phyloP scores from a whole-genome alignment of 2,888 invertebrate species.

The Athalia circularis region DNA sequence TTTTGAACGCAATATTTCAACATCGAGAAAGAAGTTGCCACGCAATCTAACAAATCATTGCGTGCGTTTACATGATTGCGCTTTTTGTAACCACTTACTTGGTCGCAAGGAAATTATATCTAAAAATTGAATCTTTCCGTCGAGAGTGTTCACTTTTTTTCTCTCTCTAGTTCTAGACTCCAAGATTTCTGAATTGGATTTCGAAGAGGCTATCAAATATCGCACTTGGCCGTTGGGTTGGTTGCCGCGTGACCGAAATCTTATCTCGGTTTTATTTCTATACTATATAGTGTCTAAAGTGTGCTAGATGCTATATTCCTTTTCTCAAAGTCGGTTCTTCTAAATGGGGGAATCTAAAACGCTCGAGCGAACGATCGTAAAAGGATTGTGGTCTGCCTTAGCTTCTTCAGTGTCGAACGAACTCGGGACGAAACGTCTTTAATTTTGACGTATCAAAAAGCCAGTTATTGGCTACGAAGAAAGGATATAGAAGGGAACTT shows the following conservation, averaged over 20 bases:
- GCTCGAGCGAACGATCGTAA: constrained; percentile 5
- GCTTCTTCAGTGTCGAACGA: neutral
- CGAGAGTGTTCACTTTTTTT: no score
- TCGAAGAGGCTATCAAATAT: neutral
- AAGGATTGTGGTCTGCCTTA: constrained; percentile 11
- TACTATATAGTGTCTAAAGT: neutral
- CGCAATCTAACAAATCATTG: no score
- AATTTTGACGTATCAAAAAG: constrained; percentile 21
- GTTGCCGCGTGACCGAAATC: constrained; percentile 18
- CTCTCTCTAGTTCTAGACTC: no score
- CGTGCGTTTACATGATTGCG: no score
- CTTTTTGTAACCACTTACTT: no score
- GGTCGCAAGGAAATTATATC: no score
- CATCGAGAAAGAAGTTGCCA: no score
- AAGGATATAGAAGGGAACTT: neutral
- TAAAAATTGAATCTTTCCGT: no score
- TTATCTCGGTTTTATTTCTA: constrained; percentile 21
- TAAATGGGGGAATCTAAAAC: neutral
- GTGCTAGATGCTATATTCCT: constrained; percentile 7
- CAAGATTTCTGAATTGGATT: neutral
- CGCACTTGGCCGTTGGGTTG: neutral
- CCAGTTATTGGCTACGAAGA: constrained; percentile 10
- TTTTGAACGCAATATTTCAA: no score
- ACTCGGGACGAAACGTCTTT: neutral
- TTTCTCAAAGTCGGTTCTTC: constrained; percentile 14